These are phyloP conservation scores for Sphaeridia pumilis DNA, from an alignment of 2,888 invertebrate species.

Conservation along the genomic window DNA sequence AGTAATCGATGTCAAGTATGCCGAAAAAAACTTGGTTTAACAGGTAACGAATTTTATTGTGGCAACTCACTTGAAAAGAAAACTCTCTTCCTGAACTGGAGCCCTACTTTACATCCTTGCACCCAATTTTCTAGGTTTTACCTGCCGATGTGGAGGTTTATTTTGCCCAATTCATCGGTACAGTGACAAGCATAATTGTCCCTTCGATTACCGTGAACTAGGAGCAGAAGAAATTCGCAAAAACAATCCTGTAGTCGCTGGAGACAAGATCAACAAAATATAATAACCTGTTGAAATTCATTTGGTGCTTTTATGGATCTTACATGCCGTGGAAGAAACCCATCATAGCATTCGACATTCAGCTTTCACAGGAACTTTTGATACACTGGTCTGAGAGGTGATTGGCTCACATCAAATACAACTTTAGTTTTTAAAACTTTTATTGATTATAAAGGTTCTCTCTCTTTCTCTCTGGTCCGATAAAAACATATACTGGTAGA, in stretches of 20 bases:
- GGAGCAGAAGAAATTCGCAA: constrained; percentile 97
- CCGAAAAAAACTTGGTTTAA: constrained; percentile 99
- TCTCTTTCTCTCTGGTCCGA: too few species aligned
- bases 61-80: too few species aligned
- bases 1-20: constrained; percentile 96
- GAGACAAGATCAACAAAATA: constrained; percentile 99
- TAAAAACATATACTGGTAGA: too few species aligned
- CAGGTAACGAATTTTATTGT: too few species aligned
- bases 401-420: too few species aligned
- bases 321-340: background rate
- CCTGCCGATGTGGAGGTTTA: constrained; percentile 96
- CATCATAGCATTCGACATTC: too few species aligned
- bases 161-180: constrained; percentile 98
- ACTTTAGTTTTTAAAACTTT: too few species aligned
- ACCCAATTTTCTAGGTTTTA: constrained; percentile 61
- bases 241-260: constrained; percentile 98
- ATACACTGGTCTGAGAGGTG: too few species aligned
- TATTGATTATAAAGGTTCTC: too few species aligned
- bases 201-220: constrained; percentile 96
- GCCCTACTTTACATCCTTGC: background rate
- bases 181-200: constrained; percentile 98
- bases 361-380: too few species aligned
- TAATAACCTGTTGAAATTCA: too few species aligned
- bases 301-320: background rate
- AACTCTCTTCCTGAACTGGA: too few species aligned